A percentile compares a stretch with the other conserved stretches of the same genome.
These are phyloP conservation scores for Ictidomys tridecemlineatus DNA, from an alignment of 2,113 vertebrate species.

Conservation along the genomic window DNA sequence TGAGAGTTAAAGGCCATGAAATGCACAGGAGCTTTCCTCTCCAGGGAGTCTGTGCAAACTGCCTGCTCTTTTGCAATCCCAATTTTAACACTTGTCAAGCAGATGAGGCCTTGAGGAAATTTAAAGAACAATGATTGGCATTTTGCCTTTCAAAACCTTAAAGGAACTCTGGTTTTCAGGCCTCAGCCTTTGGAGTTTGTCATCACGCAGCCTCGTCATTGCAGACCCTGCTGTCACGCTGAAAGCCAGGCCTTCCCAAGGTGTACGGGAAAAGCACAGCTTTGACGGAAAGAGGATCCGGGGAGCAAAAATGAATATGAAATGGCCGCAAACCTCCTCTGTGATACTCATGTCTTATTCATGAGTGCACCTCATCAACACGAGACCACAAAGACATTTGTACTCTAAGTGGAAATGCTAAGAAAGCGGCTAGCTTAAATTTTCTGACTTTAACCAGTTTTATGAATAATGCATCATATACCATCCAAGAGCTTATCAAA, in stretches of 20 bases:
- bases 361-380: not conserved
- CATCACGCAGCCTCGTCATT: not conserved
- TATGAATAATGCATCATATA: slow-evolving; percentile 58
- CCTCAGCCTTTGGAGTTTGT: not conserved
- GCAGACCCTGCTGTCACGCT: not conserved
- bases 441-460: slow-evolving; percentile 56
- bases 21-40: not conserved
- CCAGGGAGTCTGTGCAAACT: too few species aligned
- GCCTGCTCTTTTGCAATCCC: not conserved
- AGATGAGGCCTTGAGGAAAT: not conserved
- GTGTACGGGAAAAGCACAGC: not conserved
- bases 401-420: slow-evolving; percentile 33
- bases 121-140: not conserved
- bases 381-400: slow-evolving; percentile 11
- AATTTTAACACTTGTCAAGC: not conserved
- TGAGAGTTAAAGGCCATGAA: fast-evolving
- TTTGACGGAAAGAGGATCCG: not conserved
- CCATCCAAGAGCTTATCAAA: not conserved
- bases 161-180: not conserved
- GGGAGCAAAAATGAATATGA: not conserved
- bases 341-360: not conserved
- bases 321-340: not conserved
- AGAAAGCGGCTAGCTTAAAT: slow-evolving; percentile 36
- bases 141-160: not conserved
- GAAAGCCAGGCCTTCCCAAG: not conserved